phyloP scores from a whole-genome alignment of 2,113 vertebrate genomes.

The Illadopsis cleaveri region DNA sequence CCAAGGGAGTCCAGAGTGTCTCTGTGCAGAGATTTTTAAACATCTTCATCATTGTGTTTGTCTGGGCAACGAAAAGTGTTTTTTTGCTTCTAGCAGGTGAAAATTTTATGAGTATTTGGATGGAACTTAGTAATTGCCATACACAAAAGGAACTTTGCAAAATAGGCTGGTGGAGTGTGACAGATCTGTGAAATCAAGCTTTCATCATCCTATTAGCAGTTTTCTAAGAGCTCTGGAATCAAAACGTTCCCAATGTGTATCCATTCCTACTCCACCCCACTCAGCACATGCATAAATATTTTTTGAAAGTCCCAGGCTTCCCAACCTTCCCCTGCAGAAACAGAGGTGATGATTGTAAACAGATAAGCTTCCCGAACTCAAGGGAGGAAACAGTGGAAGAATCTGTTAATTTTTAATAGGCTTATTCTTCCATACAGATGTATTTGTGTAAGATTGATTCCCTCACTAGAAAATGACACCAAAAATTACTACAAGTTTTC shows the following conservation, averaged over 20 bases:
- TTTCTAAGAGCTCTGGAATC: conserved; percentile 39
- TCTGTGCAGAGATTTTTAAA: background rate
- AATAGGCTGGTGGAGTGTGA: background rate
- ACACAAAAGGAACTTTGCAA: background rate
- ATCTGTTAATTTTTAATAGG: background rate
- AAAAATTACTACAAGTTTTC: background rate
- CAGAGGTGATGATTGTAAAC: background rate
- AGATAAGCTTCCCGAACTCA: background rate
- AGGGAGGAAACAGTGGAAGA: background rate
- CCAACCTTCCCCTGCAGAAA: background rate
- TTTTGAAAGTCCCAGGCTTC: background rate
- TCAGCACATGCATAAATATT: background rate
- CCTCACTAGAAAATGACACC: background rate
- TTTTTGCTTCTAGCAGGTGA: background rate
- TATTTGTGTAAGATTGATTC: background rate
- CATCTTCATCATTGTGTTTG: background rate
- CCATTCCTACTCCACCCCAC: background rate
- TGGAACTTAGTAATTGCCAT: background rate
- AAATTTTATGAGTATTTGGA: conserved; percentile 2
- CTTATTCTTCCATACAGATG: background rate
- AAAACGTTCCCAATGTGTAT: background rate
- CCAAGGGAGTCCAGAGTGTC: background rate
- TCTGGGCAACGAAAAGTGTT: background rate
- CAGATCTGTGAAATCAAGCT: conserved; percentile 24
- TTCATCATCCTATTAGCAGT: conserved; percentile 47